A percentile compares a stretch with the other conserved stretches of the same genome.
Evolutionary conservation across 2,888 invertebrate species (phyloP).

Genomic region (Mechanitis mazaeus): DNA sequence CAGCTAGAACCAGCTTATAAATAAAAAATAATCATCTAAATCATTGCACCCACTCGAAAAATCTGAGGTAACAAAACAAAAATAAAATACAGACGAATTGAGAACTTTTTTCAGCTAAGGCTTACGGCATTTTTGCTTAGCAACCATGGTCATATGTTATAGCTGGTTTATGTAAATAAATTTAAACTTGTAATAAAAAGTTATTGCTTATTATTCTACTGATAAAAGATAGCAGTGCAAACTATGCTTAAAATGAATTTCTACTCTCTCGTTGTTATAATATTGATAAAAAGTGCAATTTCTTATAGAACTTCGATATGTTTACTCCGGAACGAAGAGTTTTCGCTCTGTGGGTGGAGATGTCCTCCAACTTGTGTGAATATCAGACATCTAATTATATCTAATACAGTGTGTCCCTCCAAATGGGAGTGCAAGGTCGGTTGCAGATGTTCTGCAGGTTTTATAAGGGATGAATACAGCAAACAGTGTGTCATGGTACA

Average conservation of each 20-base stretch:
- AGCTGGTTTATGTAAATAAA: too few species aligned
- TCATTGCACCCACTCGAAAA: too few species aligned
- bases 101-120: too few species aligned
- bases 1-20: too few species aligned
- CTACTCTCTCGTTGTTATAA: slow-evolving; percentile 3
- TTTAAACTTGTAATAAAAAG: too few species aligned
- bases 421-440: slow-evolving; percentile 62
- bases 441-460: slow-evolving; percentile 59
- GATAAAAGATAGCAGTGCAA: background rate
- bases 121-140: too few species aligned
- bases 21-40: too few species aligned
- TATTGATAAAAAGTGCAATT: slow-evolving; percentile 16
- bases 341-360: slow-evolving; percentile 58
- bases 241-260: background rate
- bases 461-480: slow-evolving; percentile 54
- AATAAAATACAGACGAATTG: too few species aligned
- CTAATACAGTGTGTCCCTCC: slow-evolving; percentile 40
- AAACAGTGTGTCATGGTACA: slow-evolving; percentile 54
- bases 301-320: slow-evolving; percentile 53
- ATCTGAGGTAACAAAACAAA: too few species aligned
- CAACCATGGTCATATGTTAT: too few species aligned
- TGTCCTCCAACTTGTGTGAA: slow-evolving; percentile 68
- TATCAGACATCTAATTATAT: slow-evolving; percentile 39
- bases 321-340: slow-evolving; percentile 50
- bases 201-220: background rate